phyloP scores from a whole-genome alignment of 2,888 invertebrate species.

The Cancer borealis region DNA sequence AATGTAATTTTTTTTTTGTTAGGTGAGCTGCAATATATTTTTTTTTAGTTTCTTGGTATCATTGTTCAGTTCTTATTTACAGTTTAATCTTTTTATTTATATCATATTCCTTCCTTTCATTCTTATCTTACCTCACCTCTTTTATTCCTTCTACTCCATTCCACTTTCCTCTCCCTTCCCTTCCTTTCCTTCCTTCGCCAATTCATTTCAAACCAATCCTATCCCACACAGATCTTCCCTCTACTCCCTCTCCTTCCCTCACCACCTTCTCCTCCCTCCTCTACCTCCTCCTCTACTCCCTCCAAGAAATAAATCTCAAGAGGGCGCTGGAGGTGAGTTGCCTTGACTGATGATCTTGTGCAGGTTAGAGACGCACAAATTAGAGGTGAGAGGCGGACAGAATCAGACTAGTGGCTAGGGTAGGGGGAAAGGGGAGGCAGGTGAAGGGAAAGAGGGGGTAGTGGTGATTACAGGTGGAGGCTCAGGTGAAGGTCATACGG shows the following conservation, averaged over 20 bases:
- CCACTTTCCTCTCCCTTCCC: not conserved
- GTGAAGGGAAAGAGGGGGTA: not conserved
- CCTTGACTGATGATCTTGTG: constrained; percentile 5
- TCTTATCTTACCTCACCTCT: not conserved
- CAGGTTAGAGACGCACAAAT: constrained; percentile 37
- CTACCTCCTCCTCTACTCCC: not conserved
- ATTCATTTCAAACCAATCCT: not conserved
- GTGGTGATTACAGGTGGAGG: constrained; percentile 28
- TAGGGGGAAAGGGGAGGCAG: not conserved
- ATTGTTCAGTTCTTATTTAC: not conserved
- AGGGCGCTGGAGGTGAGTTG: not conserved
- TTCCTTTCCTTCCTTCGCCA: not conserved
- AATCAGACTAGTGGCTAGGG: not conserved
- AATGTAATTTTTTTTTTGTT: too few species aligned
- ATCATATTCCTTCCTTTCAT: not conserved
- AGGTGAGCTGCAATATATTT: too few species aligned
- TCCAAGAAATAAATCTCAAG: not conserved
- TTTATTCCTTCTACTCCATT: not conserved
- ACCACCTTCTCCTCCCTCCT: not conserved
- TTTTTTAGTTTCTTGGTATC: not conserved
- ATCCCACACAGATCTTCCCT: not conserved
- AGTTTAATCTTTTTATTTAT: not conserved
- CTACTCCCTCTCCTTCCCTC: not conserved
- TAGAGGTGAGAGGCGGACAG: constrained; percentile 27
- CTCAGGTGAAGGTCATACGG: constrained; percentile 14